phyloP scores from a whole-genome alignment of 2,113 vertebrate species.

The Synodontis membranacea region DNA sequence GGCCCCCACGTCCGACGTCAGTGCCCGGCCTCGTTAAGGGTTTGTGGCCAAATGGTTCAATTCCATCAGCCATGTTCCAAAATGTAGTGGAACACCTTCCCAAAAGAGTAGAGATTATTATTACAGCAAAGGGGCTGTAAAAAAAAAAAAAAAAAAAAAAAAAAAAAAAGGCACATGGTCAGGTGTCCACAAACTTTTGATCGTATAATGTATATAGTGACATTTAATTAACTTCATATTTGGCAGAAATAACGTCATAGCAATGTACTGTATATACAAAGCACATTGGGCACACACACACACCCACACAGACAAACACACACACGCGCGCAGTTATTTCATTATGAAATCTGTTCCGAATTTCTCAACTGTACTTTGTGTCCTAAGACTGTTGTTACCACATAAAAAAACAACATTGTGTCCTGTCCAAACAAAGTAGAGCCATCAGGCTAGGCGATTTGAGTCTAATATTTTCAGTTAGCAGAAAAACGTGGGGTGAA shows the following conservation, averaged over 20 bases:
- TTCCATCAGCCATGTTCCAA: not conserved
- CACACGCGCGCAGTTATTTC: not conserved
- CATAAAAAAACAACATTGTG: not conserved
- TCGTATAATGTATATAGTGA: not conserved
- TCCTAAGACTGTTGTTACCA: constrained; percentile 6
- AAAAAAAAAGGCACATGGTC: not conserved
- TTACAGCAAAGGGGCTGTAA: not conserved
- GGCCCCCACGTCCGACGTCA: not conserved
- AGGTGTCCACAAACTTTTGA: not conserved
- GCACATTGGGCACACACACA: not conserved
- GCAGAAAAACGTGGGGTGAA: not conserved
- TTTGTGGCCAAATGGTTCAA: not conserved
- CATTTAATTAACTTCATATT: not conserved
- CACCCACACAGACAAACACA: not conserved
- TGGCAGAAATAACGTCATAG: not conserved
- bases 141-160: not conserved
- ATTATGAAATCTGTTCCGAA: not conserved
- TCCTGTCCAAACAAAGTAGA: not conserved
- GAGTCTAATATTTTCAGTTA: not conserved
- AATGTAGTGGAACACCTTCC: not conserved
- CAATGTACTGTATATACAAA: not conserved
- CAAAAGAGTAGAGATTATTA: not conserved
- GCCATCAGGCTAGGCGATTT: not conserved
- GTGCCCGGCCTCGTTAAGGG: not conserved
- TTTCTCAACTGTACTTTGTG: not conserved